These are phyloP conservation scores for Acromyrmex echinatior DNA, from an alignment of 1,140 invertebrate genomes.

Conservation along the genomic window DNA sequence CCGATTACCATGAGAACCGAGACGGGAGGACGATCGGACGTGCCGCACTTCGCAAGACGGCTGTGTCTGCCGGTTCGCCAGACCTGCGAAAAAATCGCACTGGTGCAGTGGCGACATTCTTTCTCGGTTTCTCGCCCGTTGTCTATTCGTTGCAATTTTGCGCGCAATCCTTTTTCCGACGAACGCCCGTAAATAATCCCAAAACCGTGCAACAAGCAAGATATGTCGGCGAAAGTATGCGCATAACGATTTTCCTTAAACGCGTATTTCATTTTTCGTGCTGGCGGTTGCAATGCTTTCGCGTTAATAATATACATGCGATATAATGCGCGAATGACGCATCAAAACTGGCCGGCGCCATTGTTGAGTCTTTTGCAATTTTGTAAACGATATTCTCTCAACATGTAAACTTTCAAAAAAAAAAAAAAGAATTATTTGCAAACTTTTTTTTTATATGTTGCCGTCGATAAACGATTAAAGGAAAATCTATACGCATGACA, in stretches of 20 bases:
- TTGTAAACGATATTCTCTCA: background rate
- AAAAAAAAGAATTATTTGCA: background rate
- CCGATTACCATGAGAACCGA: constrained; percentile 53
- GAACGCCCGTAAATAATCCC: background rate
- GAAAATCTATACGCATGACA: background rate
- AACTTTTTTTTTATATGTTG: background rate
- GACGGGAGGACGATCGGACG: constrained; percentile 27
- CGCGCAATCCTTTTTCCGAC: background rate
- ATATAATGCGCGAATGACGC: constrained; percentile 42
- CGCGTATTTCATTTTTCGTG: background rate
- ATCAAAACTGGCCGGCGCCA: constrained; percentile 51
- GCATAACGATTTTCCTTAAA: background rate
- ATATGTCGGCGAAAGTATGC: background rate
- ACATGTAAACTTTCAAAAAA: background rate
- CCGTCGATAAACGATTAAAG: background rate
- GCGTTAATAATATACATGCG: background rate
- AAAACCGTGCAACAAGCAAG: background rate
- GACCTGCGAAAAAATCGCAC: constrained; percentile 49
- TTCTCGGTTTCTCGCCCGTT: background rate
- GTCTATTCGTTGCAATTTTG: background rate
- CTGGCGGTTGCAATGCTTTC: background rate
- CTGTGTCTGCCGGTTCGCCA: constrained; percentile 36
- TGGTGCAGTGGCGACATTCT: constrained; percentile 17
- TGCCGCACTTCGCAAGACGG: constrained; percentile 44
- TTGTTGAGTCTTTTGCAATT: constrained; percentile 33